Evolutionary conservation across 2,888 invertebrate species (phyloP), one percentile per base, ranked within the genome.

Genomic region (Melanostoma mellinum): DNA sequence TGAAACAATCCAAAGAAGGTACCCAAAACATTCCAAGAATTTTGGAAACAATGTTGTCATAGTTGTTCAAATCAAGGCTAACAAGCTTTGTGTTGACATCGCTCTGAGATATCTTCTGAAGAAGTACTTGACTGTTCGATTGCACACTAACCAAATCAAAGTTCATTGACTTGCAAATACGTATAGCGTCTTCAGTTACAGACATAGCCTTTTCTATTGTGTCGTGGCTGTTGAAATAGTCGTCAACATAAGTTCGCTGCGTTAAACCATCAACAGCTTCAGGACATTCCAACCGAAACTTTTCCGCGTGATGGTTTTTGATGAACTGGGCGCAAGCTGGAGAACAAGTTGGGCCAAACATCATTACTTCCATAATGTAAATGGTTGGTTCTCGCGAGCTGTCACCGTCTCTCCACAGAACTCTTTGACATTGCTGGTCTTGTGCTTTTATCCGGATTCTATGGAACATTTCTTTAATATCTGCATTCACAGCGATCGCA

Each of bases 271-370:
- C 20, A 20, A 20, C 20, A 20, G 20, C 20, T 20, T 20, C 20
- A 20, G 20, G 20, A 20, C 20, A 20, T 20, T 20, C 20, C 0
- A 20, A 1, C 20, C 20, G 20, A 20, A 20, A 20, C 20, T 20
- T 20, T 20, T 20, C 20, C 20, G 20, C 20, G 1, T 20, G 20
- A 1, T 20, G 20, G 20, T 20, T 20, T 20, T 20, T 20, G 20
- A 20, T 20, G 20, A 20, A 20, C 20, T 20, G 20, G 1, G 20
- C 20, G 20, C 20, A 20, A 20, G 20, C 20, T 20, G 20, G 20
- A 20, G 20, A 48, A 74, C 86, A 86, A 9, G 73, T 78, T 8
- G 84, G 80, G 8, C 85, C 81, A 48, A 86, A 86, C 20, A 20
- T 20, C 20, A 20, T 20, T 20, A 20, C 20, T 20, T 20, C 20